Conservation (phyloP, 2,797 vertebrate genomes). For the Tokudaia tokunoshimensis region DNA sequence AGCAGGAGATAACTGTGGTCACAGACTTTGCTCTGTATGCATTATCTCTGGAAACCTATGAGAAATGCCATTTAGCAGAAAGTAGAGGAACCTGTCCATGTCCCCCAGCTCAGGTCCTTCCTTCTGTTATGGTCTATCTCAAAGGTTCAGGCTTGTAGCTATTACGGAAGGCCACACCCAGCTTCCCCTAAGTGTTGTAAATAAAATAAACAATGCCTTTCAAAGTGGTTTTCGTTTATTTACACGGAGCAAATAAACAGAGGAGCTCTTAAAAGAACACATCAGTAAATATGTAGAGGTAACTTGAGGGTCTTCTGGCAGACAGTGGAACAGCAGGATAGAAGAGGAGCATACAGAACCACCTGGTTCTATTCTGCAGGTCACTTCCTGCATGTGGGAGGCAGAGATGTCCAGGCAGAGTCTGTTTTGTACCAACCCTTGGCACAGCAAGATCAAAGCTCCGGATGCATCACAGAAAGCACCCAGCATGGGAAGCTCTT, state of each 20-base stretch:
- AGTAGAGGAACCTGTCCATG: background rate
- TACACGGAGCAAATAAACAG: background rate
- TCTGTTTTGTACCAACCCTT: no score
- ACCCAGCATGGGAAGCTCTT: background rate
- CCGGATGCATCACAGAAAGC: background rate
- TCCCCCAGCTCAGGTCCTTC: background rate
- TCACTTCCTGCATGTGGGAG: background rate
- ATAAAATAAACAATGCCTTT: background rate
- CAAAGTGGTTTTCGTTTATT: background rate
- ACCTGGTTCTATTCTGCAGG: background rate
- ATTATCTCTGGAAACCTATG: background rate
- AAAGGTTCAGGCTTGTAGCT: background rate
- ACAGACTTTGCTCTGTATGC: background rate
- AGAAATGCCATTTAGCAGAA: background rate
- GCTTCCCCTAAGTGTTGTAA: background rate
- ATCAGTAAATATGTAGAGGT: background rate
- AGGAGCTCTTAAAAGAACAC: background rate
- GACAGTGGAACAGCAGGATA: no score
- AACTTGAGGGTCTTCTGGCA: background rate
- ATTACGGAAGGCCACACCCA: background rate
- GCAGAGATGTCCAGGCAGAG: background rate
- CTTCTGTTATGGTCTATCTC: background rate
- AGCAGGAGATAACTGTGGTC: rapidly evolving
- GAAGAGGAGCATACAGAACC: background rate
- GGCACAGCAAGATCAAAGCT: background rate